Percentiles rank a stretch among this genome's conserved stretches.
phyloP scores from a whole-genome alignment of 2,797 vertebrate genomes.

The Fratercula arctica region DNA sequence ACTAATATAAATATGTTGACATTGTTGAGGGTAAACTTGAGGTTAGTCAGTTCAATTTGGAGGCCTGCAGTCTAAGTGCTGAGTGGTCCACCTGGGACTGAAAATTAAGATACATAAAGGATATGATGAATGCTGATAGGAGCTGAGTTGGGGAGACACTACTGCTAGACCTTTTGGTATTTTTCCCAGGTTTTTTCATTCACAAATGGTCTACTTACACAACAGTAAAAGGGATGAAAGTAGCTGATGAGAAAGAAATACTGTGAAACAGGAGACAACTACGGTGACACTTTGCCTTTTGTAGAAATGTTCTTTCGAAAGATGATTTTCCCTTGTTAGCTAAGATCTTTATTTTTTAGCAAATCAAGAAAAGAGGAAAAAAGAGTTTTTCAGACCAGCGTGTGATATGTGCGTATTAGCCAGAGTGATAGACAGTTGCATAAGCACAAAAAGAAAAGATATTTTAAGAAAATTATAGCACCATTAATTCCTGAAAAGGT shows the following conservation, averaged over 20 bases:
- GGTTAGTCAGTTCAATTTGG: not conserved
- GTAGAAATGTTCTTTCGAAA: not conserved
- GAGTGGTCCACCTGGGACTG: not conserved
- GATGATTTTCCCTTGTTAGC: not conserved
- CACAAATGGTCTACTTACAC: not conserved
- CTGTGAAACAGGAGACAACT: not conserved
- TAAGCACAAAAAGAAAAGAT: not conserved
- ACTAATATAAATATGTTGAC: not conserved
- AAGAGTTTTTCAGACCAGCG: not conserved
- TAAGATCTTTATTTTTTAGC: not conserved
- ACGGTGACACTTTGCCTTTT: not conserved
- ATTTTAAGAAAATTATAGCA: slow-evolving; percentile 25
- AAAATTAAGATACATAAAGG: not conserved
- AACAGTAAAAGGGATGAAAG: not conserved
- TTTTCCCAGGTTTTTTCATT: not conserved
- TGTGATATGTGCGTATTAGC: not conserved
- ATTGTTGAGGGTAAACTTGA: not conserved
- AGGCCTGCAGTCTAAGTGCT: not conserved
- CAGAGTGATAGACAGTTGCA: not conserved
- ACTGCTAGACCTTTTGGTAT: not conserved
- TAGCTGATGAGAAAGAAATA: not conserved
- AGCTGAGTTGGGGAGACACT: not conserved
- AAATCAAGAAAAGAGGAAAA: not conserved
- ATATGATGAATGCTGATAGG: not conserved
- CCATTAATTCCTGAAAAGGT: slow-evolving; percentile 2